Base-by-base conservation (phyloP, 2,113 vertebrate species). In the Pelodiscus sinensis region DNA sequence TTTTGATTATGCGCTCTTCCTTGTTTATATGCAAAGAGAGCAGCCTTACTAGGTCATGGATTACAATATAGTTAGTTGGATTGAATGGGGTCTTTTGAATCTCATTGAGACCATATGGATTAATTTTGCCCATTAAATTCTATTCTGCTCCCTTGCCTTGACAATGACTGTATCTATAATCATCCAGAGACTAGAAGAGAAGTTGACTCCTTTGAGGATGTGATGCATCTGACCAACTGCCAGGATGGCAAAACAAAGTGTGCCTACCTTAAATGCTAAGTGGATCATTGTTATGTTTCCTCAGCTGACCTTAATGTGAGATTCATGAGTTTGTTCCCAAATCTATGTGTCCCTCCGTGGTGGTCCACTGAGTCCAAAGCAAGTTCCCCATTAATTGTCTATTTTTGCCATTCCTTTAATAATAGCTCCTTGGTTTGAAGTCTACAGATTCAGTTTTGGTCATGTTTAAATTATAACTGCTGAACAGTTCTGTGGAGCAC, bases 1-100 rank as follows among this genome's bases (percentile, higher is more conserved):
- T 44, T 57, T 78, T 60, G 71, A 78, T 62, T 92, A 27, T 94
- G 85, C 65, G 89, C 62, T 96, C 55, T 81, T n/a, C 29, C 94
- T 75, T 81, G 73, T 35, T 81, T 84, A 25, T 50, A 9, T 79
- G 44, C 55, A n/a, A 50, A 92, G 81, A 83, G 31, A 79, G 25
- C 87, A 84, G 38, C 86, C 79, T 38, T 24, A 29, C 56, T 86
- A 55, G 62, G 86, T 56, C 3, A 3, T 21, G 84, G 80, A 84
- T 75, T 75, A 31, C 56, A 77, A 81, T 10, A 56, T 9, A 80
- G 54, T 90, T 90, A 50, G 38, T 14, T 88, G 82, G 82, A 75
- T 50, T 71, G 84, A 88, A 79, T 0, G 0, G 24, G 85, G 29
- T 38, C 81, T 86, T 58, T 79, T 25, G 50, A 57, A 68, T 96